Evolutionary conservation across 2,888 invertebrate genomes (phyloP), one percentile per base, ranked within the genome.

Genomic region (Zootermopsis nevadensis): DNA sequence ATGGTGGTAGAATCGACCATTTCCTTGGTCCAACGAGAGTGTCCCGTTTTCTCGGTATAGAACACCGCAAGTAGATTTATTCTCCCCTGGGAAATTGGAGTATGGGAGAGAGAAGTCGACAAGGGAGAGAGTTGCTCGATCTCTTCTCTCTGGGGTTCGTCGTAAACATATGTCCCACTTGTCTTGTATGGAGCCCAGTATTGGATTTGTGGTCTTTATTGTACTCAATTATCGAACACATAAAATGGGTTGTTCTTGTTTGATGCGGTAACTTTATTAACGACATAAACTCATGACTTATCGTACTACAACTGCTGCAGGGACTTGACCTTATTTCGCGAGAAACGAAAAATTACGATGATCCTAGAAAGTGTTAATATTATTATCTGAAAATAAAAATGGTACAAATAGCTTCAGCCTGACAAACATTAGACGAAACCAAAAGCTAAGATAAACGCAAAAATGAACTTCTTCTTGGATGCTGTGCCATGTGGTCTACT

Each of bases 1-100:
- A 69, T 69, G 69, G 19, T 33, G 24, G 69, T 33, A 33, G 31
- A 31, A 69, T 69, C 69, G 69, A 69, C 69, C 69, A 69, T 69
- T 33, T 30, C 24, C 10, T 69, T 33, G 33, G 31, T 22, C 69
- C 69, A 69, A 2, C 33, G 69, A 33, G 69, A 69, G 33, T 69
- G 69, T 69, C 22, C 69, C 4, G 27, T 27, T 15, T 22, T 31
- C 33, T 31, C 30, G 33, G 33, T 27, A 33, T 12, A 33, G 8
- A 30, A 31, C 33, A 19, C 33, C 27, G 69, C 33, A 33, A 19
- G 69, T 69, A 69, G 69, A 69, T 33, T 69, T 69, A 69, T 69
- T 33, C 19, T 69, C 69, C 22, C 69, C 31, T 33, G 69, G 69
- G 69, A 69, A 69, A 69, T 69, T 69, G 69, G 69, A 15, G 33